phyloP scores from a whole-genome alignment of 2,797 vertebrate genomes.

The Anniella stebbinsi region DNA sequence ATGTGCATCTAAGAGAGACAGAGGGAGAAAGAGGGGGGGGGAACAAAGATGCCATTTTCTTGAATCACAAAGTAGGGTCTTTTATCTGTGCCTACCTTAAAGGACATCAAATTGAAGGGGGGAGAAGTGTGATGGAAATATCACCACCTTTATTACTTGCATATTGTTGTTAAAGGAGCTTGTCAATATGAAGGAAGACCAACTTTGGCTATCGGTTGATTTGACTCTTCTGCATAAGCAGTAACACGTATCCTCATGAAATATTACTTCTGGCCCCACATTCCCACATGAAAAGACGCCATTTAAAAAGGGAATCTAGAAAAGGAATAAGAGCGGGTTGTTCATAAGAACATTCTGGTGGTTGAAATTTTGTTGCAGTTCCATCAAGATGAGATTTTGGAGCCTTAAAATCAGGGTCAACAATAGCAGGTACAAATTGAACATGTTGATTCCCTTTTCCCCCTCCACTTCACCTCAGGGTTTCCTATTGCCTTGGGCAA shows the following conservation, averaged over 20 bases:
- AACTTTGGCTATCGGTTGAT: conserved; percentile 52
- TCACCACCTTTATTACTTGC: conserved; percentile 14
- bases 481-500: not conserved
- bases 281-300: conserved; percentile 59
- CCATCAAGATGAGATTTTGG: not conserved
- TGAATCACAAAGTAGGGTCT: conserved; percentile 44
- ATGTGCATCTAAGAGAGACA: no score
- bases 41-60: conserved; percentile 55
- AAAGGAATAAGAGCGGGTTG: not conserved
- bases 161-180: conserved; percentile 55
- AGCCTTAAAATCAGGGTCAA: conserved; percentile 4
- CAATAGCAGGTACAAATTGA: not conserved
- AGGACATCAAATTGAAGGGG: not conserved
- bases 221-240: conserved; percentile 48
- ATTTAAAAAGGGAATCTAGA: conserved; percentile 52
- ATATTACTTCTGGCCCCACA: conserved; percentile 53
- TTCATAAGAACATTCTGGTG: conserved; percentile 7
- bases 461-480: not conserved
- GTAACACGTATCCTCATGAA: conserved; percentile 9
- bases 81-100: conserved; percentile 64
- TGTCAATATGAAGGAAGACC: conserved; percentile 41
- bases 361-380: not conserved
- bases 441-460: not conserved
- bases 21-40: no score
- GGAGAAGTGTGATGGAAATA: not conserved